Evolutionary conservation across 2,797 vertebrate species (phyloP), one percentile per base, ranked within the genome.

Genomic region (Enoplosus armatus): DNA sequence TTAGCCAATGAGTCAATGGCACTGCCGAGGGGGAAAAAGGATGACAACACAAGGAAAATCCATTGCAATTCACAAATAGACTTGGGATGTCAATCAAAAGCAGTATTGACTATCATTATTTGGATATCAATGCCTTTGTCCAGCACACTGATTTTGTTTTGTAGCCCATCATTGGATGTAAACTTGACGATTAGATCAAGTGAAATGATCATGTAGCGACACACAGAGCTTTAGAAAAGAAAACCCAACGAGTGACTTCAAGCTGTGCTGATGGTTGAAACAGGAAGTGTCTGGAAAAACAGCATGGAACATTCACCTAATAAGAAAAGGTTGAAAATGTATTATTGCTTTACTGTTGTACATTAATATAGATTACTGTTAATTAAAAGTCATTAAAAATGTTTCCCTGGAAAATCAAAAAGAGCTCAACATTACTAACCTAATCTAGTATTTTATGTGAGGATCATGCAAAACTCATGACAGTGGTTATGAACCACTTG

Each of bases 121-220:
- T 86, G 72, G 82, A 84, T 82, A 90, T 88, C 85, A 90, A 75
- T 87, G 67, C 43, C 59, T 89, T 89, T 88, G 84, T 92, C 68
- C 45, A 29, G 59, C 15, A 1, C 35, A 88, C 86, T 64, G 87
- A 92, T 90, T 85, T 86, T 51, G 65, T 83, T 83, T 80, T 87
- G 69, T 85, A 82, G 58, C 79, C 73, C 77, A 71, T 89, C 75
- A 80, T 50, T 60, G 64, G 27, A 72, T 55, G 45, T 47, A 54
- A 53, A 22, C 39, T 61, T 41, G 60, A 85, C 16, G 35, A 58
- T 84, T 39, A 56, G 41, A 79, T 78, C 45, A 45, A 70, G 35
- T 51, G 15, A 66, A 81, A 79, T 70, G 48, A 82, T 75, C 31
- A 55, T 72, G 58, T 72, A 72, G 55, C 2, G 18, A 24, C 20